These are phyloP conservation scores for Leistus spinibarbis DNA, from an alignment of 2,888 invertebrate genomes.

Conservation along the genomic window DNA sequence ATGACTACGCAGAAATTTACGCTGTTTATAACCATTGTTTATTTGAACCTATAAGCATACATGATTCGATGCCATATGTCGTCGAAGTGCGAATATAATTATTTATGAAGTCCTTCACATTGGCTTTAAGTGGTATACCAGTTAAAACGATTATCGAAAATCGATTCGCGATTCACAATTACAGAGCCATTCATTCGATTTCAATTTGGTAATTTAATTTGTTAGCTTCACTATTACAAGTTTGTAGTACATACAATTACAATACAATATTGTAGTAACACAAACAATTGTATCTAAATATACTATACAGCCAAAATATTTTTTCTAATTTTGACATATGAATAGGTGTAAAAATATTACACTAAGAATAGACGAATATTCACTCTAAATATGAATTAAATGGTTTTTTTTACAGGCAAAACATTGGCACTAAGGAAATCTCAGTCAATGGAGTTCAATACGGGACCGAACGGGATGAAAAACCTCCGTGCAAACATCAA, in stretches of 20 bases:
- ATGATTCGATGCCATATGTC: neutral
- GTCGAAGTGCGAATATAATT: neutral
- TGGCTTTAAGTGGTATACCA: neutral
- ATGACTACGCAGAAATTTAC: too few species aligned
- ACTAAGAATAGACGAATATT: constrained; percentile 18
- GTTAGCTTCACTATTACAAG: neutral
- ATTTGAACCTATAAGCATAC: too few species aligned
- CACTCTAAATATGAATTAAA: constrained; percentile 14
- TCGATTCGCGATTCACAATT: neutral
- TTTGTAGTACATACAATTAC: too few species aligned
- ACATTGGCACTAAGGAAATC: constrained; percentile 54
- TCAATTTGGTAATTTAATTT: neutral
- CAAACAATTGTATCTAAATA: neutral
- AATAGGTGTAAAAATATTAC: too few species aligned
- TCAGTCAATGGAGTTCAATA: constrained; percentile 52
- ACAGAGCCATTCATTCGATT: neutral
- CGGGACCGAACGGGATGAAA: constrained; percentile 52
- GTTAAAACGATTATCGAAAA: neutral
- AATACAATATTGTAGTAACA: too few species aligned
- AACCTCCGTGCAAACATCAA: constrained; percentile 51
- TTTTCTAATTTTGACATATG: neutral
- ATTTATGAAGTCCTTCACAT: neutral
- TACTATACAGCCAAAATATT: neutral
- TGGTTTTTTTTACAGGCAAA: constrained; percentile 49
- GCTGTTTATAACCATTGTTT: too few species aligned